Evolutionary conservation across 2,888 invertebrate genomes (phyloP).

Genomic region (Liodrosophila aerea): DNA sequence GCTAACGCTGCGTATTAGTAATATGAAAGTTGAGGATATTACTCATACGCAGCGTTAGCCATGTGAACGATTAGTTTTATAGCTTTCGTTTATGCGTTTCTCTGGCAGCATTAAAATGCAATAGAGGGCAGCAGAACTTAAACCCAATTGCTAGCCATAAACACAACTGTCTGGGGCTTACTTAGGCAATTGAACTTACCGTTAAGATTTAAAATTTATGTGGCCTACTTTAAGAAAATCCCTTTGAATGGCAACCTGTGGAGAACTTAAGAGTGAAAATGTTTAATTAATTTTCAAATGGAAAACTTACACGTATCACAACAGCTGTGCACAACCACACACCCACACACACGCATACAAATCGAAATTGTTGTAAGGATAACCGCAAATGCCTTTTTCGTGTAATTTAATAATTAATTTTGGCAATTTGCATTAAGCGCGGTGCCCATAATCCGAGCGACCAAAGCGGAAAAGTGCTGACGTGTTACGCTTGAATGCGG

Average conservation of each 20-base stretch:
- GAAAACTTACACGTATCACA: conserved; percentile 30
- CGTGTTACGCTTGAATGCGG: conserved; percentile 29
- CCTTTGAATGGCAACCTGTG: too few species aligned
- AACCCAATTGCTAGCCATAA: conserved; percentile 11
- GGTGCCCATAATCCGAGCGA: conserved; percentile 45
- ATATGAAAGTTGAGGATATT: too few species aligned
- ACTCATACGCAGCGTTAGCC: too few species aligned
- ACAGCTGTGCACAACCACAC: conserved; percentile 24
- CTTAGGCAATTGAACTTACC: conserved; percentile 11
- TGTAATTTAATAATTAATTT: conserved; percentile 78
- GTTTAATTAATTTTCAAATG: conserved; percentile 45
- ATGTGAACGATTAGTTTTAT: not conserved
- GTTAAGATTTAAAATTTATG: conserved; percentile 1
- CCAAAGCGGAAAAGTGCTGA: conserved; percentile 43
- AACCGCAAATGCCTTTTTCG: conserved; percentile 66
- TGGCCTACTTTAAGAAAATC: conserved; percentile 4
- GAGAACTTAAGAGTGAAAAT: conserved; percentile 5
- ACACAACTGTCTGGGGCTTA: conserved; percentile 9
- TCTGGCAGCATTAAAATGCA: not conserved
- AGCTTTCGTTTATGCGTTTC: conserved; percentile 10
- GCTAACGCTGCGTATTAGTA: too few species aligned
- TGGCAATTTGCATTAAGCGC: conserved; percentile 66
- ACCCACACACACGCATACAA: conserved; percentile 29
- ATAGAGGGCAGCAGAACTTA: not conserved
- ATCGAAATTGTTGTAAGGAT: conserved; percentile 35